Base-by-base conservation (phyloP, 2,888 invertebrate species). In the Hipparchia semele region DNA sequence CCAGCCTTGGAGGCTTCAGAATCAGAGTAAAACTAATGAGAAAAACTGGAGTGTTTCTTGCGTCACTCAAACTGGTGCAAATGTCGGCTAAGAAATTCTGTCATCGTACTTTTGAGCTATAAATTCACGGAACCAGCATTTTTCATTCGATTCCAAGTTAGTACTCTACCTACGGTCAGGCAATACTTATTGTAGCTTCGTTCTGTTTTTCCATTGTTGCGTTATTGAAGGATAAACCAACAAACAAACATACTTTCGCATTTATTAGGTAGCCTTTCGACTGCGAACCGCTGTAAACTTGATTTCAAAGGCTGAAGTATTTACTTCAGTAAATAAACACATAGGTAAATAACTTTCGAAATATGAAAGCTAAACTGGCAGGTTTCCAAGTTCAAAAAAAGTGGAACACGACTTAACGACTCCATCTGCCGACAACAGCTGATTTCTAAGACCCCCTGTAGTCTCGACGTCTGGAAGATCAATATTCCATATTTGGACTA, bases 371-470 rank as follows among this genome's bases (percentile, higher is more conserved):
- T 49, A 45, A 61, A 60, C 74, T 75, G 75, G 75, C 75, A 73
- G 68, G 56, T 61, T 61, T 68, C 73, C 75, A 75, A 75, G 51
- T 66, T 59, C 33, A 65, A 71, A 75, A 75, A 67, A 72, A 66
- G 53, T 75, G 68, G 73, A 46, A 23, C 73, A 33, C 71, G 68
- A 68, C 71, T 64, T 65, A 73, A 71, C 66, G 71, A 69, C 68
- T 73, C 68, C 73, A 73, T 66, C 75, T 75, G 64, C 71, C 51
- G 71, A 68, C 56, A 72, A 64, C 70, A 73, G 68, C 73, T 73
- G 71, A 60, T 60, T 60, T 10, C 59, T 60, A 39, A 10, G 10
- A 60, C 6, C 33, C 13, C 5, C 10, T 8, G 39, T 39, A 12
- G 8, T 6, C 33, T 60, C 10, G 4, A 6, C 5, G 5, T 39